Evolutionary conservation across 2,113 vertebrate genomes (phyloP).

Genomic region (Galeopterus variegatus): DNA sequence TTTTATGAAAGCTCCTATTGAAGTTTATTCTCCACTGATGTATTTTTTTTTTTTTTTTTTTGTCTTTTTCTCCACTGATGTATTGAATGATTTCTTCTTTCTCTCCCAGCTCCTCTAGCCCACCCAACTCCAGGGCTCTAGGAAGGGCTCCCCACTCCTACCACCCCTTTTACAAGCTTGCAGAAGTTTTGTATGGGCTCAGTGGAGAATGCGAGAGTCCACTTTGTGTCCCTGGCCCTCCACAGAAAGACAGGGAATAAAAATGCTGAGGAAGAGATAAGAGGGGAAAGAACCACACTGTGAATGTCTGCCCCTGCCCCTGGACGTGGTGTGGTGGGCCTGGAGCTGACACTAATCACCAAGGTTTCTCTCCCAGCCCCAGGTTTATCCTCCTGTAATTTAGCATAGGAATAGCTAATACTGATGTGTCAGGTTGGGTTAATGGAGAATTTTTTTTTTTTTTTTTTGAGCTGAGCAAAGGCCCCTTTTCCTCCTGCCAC

Average conservation of each 20-base stretch:
- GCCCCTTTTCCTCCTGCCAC: conserved; percentile 46
- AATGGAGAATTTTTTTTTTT: conserved; percentile 77
- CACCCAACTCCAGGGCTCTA: neutral
- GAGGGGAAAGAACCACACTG: neutral
- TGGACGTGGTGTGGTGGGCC: conserved; percentile 52
- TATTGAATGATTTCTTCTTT: conserved; percentile 77
- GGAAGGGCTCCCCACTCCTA: neutral
- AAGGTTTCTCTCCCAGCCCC: conserved; percentile 84
- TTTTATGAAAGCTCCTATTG: conserved; percentile 83
- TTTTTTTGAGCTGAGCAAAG: conserved; percentile 70
- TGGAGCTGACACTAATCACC: conserved; percentile 79
- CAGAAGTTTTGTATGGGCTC: conserved; percentile 74
- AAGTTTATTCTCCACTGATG: conserved; percentile 17
- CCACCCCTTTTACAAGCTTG: conserved; percentile 73
- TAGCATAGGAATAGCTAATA: conserved; percentile 87
- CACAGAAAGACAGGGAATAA: conserved; percentile 61
- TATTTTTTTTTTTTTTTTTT: no score
- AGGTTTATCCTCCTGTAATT: conserved; percentile 87
- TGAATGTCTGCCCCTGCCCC: neutral
- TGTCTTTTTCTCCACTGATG: conserved; percentile 42
- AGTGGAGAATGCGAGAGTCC: conserved; percentile 79
- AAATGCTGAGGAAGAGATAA: conserved; percentile 9
- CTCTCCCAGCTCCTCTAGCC: conserved; percentile 9
- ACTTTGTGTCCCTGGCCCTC: conserved; percentile 72
- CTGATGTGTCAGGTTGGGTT: conserved; percentile 82